phyloP scores from a whole-genome alignment of 2,797 vertebrate genomes.

The Microctenopoma steveboyesi region DNA sequence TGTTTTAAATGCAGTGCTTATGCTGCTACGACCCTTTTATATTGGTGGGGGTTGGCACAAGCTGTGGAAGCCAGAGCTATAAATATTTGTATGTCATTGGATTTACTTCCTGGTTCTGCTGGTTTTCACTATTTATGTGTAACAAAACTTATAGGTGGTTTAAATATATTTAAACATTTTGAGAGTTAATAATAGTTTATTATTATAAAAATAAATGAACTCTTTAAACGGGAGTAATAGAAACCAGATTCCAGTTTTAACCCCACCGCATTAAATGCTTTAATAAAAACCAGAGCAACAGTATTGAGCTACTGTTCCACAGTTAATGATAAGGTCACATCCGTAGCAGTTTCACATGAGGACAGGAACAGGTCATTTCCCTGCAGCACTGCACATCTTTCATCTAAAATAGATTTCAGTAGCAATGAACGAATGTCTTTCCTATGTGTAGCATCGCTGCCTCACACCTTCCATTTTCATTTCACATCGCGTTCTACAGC shows the following conservation, averaged over 20 bases:
- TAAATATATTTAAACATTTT: too few relatives aligned
- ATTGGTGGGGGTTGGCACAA: too few relatives aligned
- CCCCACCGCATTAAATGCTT: background rate
- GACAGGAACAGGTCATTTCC: background rate
- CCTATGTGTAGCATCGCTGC: background rate
- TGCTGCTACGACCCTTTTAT: too few relatives aligned
- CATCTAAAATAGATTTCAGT: background rate
- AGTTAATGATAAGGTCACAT: background rate
- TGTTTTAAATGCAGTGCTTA: too few relatives aligned
- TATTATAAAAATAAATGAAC: background rate
- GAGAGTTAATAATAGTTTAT: background rate
- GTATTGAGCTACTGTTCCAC: too few relatives aligned
- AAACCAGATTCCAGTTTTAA: background rate
- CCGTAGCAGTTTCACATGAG: background rate
- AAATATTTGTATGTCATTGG: background rate
- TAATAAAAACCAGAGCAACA: too few relatives aligned
- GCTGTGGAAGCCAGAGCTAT: background rate
- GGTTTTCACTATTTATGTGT: too few relatives aligned
- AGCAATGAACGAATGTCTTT: background rate
- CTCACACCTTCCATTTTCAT: background rate
- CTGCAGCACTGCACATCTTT: background rate
- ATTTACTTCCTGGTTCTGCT: background rate
- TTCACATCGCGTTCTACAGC: background rate
- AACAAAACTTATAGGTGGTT: too few relatives aligned
- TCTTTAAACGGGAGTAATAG: background rate